A percentile compares a stretch with the other conserved stretches of the same genome.
These are phyloP conservation scores for Hyposoter didymator DNA, from an alignment of 2,888 invertebrate species.

Conservation along the genomic window DNA sequence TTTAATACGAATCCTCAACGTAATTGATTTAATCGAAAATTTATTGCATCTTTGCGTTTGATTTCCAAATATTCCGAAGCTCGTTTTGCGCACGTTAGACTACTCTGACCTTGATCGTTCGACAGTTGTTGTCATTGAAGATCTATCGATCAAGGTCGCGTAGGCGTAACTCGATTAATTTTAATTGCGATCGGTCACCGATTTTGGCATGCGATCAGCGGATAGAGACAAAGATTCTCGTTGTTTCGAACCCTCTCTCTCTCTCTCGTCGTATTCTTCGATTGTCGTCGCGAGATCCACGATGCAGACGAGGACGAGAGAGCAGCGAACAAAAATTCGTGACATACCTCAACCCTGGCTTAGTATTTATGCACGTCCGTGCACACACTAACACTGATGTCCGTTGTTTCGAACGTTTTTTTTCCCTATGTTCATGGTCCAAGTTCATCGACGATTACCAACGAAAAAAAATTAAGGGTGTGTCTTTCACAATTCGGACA, in stretches of 20 bases:
- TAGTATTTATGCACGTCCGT: background rate
- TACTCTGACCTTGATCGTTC: constrained; percentile 49
- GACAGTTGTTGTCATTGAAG: constrained; percentile 45
- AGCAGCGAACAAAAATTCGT: constrained; percentile 32
- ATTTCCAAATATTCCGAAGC: background rate
- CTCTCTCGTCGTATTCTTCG: background rate
- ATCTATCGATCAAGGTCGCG: constrained; percentile 71
- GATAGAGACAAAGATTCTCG: constrained; percentile 53
- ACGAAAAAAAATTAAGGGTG: background rate
- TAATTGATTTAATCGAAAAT: background rate
- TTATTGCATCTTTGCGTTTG: background rate
- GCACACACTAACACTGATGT: background rate
- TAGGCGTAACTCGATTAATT: constrained; percentile 72
- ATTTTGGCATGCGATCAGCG: constrained; percentile 71
- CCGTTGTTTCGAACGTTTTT: constrained; percentile 5
- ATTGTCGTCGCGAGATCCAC: constrained; percentile 4
- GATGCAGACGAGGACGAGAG: constrained; percentile 8
- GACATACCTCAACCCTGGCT: constrained; percentile 30
- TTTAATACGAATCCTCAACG: background rate
- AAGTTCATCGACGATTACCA: constrained; percentile 1
- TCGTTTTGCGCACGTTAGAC: constrained; percentile 45
- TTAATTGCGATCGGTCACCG: constrained; percentile 70
- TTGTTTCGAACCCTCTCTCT: constrained; percentile 26
- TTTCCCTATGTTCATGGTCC: constrained; percentile 10
- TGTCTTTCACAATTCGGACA: background rate